phyloP scores from a whole-genome alignment of 2,113 vertebrate genomes.

The Pelmatolapia mariae region DNA sequence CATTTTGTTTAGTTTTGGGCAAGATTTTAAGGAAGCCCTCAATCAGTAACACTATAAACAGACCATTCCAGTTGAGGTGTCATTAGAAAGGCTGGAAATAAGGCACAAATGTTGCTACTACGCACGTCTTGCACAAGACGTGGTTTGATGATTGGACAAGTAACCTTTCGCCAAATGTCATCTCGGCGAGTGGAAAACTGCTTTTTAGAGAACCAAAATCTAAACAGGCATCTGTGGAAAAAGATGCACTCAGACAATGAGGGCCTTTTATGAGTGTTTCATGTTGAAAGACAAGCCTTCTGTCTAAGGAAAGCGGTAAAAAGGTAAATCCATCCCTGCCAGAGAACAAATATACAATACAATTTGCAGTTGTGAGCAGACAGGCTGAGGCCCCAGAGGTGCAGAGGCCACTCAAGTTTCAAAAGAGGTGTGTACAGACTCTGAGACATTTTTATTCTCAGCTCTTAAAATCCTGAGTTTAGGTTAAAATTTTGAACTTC shows the following conservation, averaged over 20 bases:
- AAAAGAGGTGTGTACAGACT: neutral
- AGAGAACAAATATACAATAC: slow-evolving; percentile 53
- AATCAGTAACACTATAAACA: slow-evolving; percentile 69
- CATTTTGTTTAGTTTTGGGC: slow-evolving; percentile 66
- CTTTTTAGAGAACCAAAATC: slow-evolving; percentile 44
- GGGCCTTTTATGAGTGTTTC: neutral
- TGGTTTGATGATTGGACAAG: slow-evolving; percentile 60
- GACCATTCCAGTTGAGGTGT: slow-evolving; percentile 57
- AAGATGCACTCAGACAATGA: slow-evolving; percentile 46
- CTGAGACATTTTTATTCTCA: neutral
- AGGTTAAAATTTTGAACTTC: neutral
- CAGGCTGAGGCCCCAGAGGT: neutral
- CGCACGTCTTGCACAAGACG: slow-evolving; percentile 53
- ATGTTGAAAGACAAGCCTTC: slow-evolving; percentile 27
- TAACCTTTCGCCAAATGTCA: slow-evolving; percentile 51
- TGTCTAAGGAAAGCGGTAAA: slow-evolving; percentile 6
- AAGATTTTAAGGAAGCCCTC: slow-evolving; percentile 66
- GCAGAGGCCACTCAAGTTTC: neutral
- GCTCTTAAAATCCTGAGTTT: neutral
- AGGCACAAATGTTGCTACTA: slow-evolving; percentile 36
- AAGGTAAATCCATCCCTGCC: slow-evolving; percentile 46
- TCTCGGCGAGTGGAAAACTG: slow-evolving; percentile 46
- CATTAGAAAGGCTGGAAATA: slow-evolving; percentile 58
- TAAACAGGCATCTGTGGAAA: slow-evolving; percentile 50
- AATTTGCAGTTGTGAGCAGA: slow-evolving; percentile 40